Base-by-base conservation (phyloP, 2,797 vertebrate species). In the Leuciscus waleckii region DNA sequence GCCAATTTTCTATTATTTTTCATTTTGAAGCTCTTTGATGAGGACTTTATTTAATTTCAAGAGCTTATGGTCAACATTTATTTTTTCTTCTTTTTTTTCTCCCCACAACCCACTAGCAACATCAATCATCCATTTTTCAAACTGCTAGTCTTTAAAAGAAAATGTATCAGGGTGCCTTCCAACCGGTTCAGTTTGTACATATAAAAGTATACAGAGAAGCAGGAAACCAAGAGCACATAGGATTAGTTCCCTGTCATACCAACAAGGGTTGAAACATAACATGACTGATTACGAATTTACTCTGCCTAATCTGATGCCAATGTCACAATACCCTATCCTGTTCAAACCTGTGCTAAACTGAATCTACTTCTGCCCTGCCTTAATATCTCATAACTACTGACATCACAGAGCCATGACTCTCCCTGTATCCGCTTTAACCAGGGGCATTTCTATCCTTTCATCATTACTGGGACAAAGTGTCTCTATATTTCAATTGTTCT, bases 301-400 rank as follows among this genome's bases (percentile, higher is more conserved):
- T 82, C 79, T 79, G 51, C 56, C 67, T 56, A 46, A 61, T 67
- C 43, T 46, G 39, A 79, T 29, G 37, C 23, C 37, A 3, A 23
- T 82, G 81, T 82, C 21, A 81, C 58, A 86, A 58, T n/a, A 32
- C 17, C 29, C 26, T 49, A 17, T 73, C 80, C 41, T 89, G 88
- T 87, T 83, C 75, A 80, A 85, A 89, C 88, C 61, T 87, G 88
- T 43, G 29, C 23, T 76, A 56, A 79, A 49, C 17, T 41, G 23
- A 43, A 56, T 58, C n/a, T 32, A 58, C n/a, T 2, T 68, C 10
- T 37, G 17, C 39, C 39, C 71, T n/a, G 10, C 82, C 71, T 74
- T 63, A 32, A 54, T 17, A 37, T 77, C 10, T 41, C 37, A 56
- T 35, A 23, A n/a, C 21, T 37, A 54, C n/a, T 65, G 39, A 46